phyloP scores from a whole-genome alignment of 2,113 vertebrate species.

The Oreochromis aureus region DNA sequence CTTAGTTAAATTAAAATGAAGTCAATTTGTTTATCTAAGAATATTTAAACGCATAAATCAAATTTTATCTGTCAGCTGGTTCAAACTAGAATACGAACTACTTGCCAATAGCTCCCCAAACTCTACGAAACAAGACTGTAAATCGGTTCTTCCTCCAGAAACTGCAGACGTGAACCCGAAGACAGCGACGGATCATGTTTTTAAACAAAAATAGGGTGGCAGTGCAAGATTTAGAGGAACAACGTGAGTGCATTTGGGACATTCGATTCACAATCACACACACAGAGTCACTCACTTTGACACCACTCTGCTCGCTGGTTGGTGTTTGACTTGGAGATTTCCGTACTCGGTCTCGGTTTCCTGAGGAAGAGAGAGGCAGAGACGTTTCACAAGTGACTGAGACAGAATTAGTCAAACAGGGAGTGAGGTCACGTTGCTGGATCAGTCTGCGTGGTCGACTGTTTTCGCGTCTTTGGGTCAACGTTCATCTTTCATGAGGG shows the following conservation, averaged over 20 bases:
- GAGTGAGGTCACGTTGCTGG: background rate
- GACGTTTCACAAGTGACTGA: background rate
- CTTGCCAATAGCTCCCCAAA: background rate
- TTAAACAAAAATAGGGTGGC: background rate
- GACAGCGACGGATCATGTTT: background rate
- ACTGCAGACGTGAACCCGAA: background rate
- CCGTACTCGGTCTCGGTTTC: constrained; percentile 83
- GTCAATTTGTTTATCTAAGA: background rate
- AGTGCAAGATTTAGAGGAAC: constrained; percentile 7
- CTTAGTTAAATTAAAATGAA: background rate
- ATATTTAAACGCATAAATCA: background rate
- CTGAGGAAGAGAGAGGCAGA: constrained; percentile 37
- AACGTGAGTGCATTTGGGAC: background rate
- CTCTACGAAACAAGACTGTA: background rate
- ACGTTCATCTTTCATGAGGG: constrained; percentile 18
- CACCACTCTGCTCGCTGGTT: constrained; percentile 73
- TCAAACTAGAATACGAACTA: background rate
- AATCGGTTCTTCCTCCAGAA: background rate
- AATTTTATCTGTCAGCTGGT: background rate
- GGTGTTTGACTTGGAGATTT: constrained; percentile 80
- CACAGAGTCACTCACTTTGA: constrained; percentile 80
- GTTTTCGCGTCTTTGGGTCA: constrained; percentile 19
- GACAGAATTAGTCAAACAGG: background rate
- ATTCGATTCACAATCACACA: background rate
- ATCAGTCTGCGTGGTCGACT: background rate